Percentiles rank a stretch among this genome's conserved stretches.
Evolutionary conservation across 2,888 invertebrate species (phyloP).

Genomic region (Nineta flava): DNA sequence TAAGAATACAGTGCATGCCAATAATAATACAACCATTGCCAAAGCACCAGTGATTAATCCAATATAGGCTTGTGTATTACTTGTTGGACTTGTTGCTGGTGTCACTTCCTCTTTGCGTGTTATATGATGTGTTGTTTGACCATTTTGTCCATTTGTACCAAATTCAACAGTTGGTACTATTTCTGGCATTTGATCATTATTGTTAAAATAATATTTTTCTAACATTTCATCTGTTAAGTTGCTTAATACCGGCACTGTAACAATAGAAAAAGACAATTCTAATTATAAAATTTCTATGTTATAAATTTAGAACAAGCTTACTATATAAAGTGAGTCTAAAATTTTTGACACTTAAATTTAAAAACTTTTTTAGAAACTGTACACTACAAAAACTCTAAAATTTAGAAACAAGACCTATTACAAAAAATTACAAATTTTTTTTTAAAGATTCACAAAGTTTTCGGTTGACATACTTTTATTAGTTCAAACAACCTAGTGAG

Average conservation of each 20-base stretch:
- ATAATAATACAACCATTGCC: constrained; percentile 45
- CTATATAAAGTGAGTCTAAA: too few relatives aligned
- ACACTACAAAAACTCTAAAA: too few relatives aligned
- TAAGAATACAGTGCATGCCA: constrained; percentile 45
- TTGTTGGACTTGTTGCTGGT: constrained; percentile 39
- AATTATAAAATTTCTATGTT: neutral
- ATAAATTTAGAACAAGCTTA: too few relatives aligned
- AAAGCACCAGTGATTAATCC: constrained; percentile 50
- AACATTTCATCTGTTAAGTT: constrained; percentile 43
- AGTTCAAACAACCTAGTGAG: too few relatives aligned
- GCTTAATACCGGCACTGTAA: constrained; percentile 30
- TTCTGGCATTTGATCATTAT: neutral
- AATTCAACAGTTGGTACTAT: constrained; percentile 23
- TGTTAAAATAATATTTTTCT: constrained; percentile 42
- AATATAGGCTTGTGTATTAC: constrained; percentile 33
- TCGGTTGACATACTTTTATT: too few relatives aligned
- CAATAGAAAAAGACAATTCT: constrained; percentile 1
- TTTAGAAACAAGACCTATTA: too few relatives aligned
- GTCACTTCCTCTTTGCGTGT: constrained; percentile 34
- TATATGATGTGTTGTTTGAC: constrained; percentile 26
- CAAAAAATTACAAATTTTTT: too few relatives aligned
- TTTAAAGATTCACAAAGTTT: too few relatives aligned
- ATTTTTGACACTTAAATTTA: too few relatives aligned
- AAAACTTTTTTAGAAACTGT: too few relatives aligned
- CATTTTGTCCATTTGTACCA: constrained; percentile 24